Base-by-base conservation (phyloP, 2,113 vertebrate species). In the Datnioides undecimradiatus region DNA sequence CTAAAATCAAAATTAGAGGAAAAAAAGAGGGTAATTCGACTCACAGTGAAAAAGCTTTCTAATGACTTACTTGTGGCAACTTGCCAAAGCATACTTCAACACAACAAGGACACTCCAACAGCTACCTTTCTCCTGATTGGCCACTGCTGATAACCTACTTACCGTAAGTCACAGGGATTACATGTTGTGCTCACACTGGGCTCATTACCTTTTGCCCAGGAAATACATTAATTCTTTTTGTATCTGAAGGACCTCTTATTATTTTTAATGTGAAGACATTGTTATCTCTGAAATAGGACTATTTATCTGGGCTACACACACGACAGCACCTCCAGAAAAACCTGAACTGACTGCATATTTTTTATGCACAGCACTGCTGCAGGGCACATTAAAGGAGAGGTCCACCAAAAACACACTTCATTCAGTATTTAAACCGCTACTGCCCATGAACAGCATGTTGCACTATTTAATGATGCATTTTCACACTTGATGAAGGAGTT, bases 401-500 rank as follows among this genome's bases (percentile, higher is more conserved):
- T 67, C n/a, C 46, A 31, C 16, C 40, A 43, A n/a, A 69, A 65
- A 45, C n/a, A 40, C 43, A n/a, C 14, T 58, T 55, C 2, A 36
- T 31, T 79, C 31, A 73, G n/a, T 25, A 51, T 71, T 36, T 51
- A 27, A 71, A 58, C 49, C 41, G 54, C 60, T 77, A 27, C 14
- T 40, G 64, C 55, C 73, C 4, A 34, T 62, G 19, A 13, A 38
- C 31, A 25, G n/a, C n/a, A n/a, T n/a, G n/a, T 8, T 5, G n/a
- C 19, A 57, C n/a, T 38, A 33, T 55, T 64, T 65, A 21, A 16
- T 73, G 23, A 29, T 38, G 9, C 46, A 14, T 48, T 36, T 60
- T 46, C n/a, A n/a, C n/a, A n/a, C n/a, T n/a, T n/a, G n/a, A n/a
- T n/a, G n/a, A n/a, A n/a, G n/a, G n/a, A n/a, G n/a, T 14, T 6